A percentile compares a stretch with the other conserved stretches of the same genome.
These are phyloP conservation scores for Tinea pellionella DNA, from an alignment of 2,888 invertebrate species.

Conservation along the genomic window DNA sequence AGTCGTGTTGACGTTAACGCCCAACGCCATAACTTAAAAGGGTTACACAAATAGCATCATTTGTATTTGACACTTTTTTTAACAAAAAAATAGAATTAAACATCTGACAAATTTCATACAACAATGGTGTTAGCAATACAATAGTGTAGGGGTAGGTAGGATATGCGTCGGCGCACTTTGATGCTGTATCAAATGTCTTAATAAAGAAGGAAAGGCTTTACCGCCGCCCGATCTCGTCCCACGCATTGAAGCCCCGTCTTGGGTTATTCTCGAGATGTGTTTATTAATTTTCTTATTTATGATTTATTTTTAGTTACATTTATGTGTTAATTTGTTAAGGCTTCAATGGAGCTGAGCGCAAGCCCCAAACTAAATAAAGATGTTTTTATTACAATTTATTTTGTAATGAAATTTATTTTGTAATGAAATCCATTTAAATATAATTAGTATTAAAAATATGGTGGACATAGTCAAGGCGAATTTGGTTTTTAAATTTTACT, in stretches of 20 bases:
- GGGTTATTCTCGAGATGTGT: slow-evolving; percentile 11
- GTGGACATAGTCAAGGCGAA: too few relatives aligned
- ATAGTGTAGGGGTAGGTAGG: slow-evolving; percentile 11
- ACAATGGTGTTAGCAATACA: slow-evolving; percentile 31
- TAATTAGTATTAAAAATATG: too few relatives aligned
- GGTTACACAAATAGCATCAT: neutral
- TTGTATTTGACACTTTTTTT: neutral
- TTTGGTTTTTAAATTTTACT: too few relatives aligned
- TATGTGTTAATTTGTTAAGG: too few relatives aligned
- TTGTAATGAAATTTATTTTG: too few relatives aligned
- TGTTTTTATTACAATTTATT: too few relatives aligned
- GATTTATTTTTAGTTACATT: too few relatives aligned
- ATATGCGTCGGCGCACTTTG: slow-evolving; percentile 35
- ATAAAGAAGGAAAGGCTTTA: slow-evolving; percentile 26
- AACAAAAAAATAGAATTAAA: neutral
- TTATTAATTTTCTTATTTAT: too few relatives aligned
- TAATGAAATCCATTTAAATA: too few relatives aligned
- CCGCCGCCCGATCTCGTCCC: slow-evolving; percentile 8
- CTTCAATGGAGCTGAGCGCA: too few relatives aligned
- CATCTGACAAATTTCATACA: slow-evolving; percentile 63
- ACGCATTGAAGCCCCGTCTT: neutral
- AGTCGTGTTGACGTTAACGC: neutral
- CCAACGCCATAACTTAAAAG: neutral
- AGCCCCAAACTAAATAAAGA: too few relatives aligned
- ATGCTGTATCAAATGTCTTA: slow-evolving; percentile 62